phyloP scores from a whole-genome alignment of 2,113 vertebrate genomes.

The Psilopogon haemacephalus region DNA sequence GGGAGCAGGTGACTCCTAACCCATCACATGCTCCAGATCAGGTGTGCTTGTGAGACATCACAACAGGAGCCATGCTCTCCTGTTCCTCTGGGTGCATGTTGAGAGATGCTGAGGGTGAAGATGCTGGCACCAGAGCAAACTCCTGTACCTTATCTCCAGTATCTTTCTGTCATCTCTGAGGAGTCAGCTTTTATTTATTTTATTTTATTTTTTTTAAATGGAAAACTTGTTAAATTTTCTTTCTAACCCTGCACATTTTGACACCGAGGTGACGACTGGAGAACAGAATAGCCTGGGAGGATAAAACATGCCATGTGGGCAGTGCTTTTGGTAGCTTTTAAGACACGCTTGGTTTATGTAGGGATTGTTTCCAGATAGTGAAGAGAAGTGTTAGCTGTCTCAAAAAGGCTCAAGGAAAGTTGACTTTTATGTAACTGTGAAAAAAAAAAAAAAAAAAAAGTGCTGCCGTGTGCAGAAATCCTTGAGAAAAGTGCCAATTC shows the following conservation, averaged over 20 bases:
- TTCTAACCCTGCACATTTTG: neutral
- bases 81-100: neutral
- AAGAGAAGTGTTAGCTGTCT: conserved; percentile 67
- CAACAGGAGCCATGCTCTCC: neutral
- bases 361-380: conserved; percentile 67
- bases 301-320: conserved; percentile 21
- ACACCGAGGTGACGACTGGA: neutral
- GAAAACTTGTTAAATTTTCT: neutral
- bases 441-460: conserved; percentile 77
- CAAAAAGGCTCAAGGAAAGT: conserved; percentile 65
- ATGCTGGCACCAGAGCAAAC: neutral
- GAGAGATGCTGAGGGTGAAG: neutral
- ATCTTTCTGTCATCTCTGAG: neutral
- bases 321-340: neutral
- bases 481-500: conserved; percentile 55
- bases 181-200: neutral
- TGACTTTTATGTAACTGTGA: conserved; percentile 63
- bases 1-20: no score
- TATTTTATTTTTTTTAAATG: no score
- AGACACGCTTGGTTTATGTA: conserved; percentile 24
- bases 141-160: neutral
- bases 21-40: neutral
- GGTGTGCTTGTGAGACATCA: neutral
- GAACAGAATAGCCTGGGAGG: neutral
- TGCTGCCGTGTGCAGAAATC: conserved; percentile 68